phyloP scores from a whole-genome alignment of 2,797 vertebrate species.

The Molossus molossus region DNA sequence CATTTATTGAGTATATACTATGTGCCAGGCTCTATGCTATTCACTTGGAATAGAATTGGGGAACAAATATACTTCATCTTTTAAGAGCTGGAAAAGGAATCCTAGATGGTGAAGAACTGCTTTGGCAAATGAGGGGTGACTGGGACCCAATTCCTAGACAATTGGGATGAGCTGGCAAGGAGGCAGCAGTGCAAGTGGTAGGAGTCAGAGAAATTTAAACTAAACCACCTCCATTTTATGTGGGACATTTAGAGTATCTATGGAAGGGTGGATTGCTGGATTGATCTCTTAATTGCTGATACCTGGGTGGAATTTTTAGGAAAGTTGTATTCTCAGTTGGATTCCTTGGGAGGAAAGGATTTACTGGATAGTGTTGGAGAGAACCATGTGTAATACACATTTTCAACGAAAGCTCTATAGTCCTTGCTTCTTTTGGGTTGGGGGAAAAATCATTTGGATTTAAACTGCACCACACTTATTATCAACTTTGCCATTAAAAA shows the following conservation, averaged over 20 bases:
- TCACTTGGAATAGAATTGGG: neutral
- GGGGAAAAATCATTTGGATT: conserved; percentile 22
- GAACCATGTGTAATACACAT: neutral
- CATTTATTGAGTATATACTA: neutral
- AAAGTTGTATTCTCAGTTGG: neutral
- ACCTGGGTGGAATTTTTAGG: neutral
- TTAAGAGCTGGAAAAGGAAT: neutral
- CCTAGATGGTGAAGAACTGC: neutral
- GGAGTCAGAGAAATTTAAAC: neutral
- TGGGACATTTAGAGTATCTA: neutral
- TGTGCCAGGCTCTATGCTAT: neutral
- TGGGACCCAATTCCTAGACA: neutral
- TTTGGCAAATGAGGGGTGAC: neutral
- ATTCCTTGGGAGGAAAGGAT: neutral
- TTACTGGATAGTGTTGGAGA: neutral
- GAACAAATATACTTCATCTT: neutral
- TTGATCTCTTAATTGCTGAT: neutral
- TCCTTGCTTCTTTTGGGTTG: conserved; percentile 46
- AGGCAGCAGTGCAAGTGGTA: neutral
- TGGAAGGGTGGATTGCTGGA: neutral
- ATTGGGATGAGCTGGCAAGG: neutral
- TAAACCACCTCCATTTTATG: neutral
- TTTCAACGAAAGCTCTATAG: conserved; percentile 12
- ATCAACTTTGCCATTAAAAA: conserved; percentile 68
- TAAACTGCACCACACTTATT: conserved; percentile 21